Percentiles rank a stretch among this genome's conserved stretches.
phyloP scores from a whole-genome alignment of 1,140 invertebrate genomes.

The Notospermus geniculatus region DNA sequence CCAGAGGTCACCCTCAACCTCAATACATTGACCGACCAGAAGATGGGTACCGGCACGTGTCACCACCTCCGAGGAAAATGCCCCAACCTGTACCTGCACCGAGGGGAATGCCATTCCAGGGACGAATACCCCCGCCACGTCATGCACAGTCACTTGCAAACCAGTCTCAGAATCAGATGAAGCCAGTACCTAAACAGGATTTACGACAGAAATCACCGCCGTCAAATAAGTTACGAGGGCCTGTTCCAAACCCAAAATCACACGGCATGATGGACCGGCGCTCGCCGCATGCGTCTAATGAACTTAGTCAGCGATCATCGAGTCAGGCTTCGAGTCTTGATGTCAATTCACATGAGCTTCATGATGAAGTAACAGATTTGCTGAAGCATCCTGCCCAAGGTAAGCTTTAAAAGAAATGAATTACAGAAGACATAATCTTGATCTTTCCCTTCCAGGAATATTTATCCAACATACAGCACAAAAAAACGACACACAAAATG shows the following conservation, averaged over 20 bases:
- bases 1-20: neutral
- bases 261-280: neutral
- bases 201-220: slow-evolving; percentile 2
- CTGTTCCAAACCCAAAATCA: too few relatives aligned
- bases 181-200: too few relatives aligned
- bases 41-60: neutral
- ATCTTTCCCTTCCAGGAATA: too few relatives aligned
- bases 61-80: neutral
- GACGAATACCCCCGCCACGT: slow-evolving; percentile 2
- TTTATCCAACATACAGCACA: too few relatives aligned
- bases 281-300: neutral
- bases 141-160: neutral
- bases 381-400: neutral
- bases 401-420: too few relatives aligned
- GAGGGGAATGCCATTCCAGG: neutral
- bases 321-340: slow-evolving; percentile 6
- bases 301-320: slow-evolving; percentile 4
- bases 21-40: neutral
- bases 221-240: too few relatives aligned
- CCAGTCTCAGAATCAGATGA: neutral
- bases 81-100: neutral
- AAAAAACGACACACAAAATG: too few relatives aligned
- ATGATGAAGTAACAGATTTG: neutral
- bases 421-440: too few relatives aligned
- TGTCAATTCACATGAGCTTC: neutral